Evolutionary conservation across 2,888 invertebrate species (phyloP), one percentile per base, ranked within the genome.

Genomic region (Hybos culiciformis): DNA sequence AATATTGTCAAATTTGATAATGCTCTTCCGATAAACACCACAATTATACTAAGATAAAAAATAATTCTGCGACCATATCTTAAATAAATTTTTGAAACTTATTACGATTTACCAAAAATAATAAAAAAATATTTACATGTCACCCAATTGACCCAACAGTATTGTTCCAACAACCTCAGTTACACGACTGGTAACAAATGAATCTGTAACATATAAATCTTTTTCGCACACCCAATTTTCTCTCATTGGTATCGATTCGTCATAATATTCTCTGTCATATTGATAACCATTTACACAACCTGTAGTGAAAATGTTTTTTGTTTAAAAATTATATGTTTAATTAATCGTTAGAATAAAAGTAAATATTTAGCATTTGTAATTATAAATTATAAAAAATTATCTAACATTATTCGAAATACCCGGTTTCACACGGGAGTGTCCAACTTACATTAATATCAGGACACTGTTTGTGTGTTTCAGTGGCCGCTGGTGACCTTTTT

Each of bases 141-240:
- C 75, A 43, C 73, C 73, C 50, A 74, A 57, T 56, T 72, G 70
- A 47, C 74, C 73, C 54, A 75, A 70, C 48, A 72, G 55, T 52
- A 74, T 66, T 26, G 72, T 70, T 38, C 74, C 75, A 40, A 71
- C 51, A 44, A 73, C 69, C 57, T 73, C 73, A 24, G 73, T 71
- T 42, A 71, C 59, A 51, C 70, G 68, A 45, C 65, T 62, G 50
- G 69, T 61, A 31, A 70, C 70, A 52, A 75, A 69, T 29, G 70
- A 64, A 58, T 74, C 73, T 44, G 74, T 69, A 42, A 70, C 69
- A 50, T 68, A 67, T 49, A 73, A 59, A 49, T 69, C 66, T 53
- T 69, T 67, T 26, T 69, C 67, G 53, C 75, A 75, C 14, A 75
- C 72, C 75, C 74, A 75, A 55, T 73, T 53, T 56, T 71, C 66